Evolutionary conservation across 2,888 invertebrate species (phyloP), one percentile per base, ranked within the genome.

Genomic region (Diarsia dahlii): DNA sequence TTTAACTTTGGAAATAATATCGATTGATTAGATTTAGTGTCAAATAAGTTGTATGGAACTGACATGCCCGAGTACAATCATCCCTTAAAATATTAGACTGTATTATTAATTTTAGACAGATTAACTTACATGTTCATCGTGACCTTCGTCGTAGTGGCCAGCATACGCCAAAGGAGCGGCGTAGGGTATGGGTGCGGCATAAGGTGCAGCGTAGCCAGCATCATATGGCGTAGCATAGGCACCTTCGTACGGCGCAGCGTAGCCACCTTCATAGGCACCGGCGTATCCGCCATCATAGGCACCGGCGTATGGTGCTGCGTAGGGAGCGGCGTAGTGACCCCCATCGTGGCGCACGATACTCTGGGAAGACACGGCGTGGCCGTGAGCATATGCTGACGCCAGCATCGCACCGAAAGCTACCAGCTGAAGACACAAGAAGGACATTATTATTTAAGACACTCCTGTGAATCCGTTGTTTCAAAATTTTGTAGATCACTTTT

Each of bases 311-410:
- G 93, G 91, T 0, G 86, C 91, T 0, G 92, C 92, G 23, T 90
- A 93, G 73, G 92, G 92, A 20, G 89, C 89, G 4, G 84, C 88
- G 64, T 86, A 80, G 78, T 90, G 88, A 56, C 90, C 92, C 18
- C 91, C 94, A 75, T 94, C 94, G 76, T 95, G 95, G 48, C 86
- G 94, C 4, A 95, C 91, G 80, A 95, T 93, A 89, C 92, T 94
- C 78, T 95, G 95, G 15, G 95, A 95, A 39, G 95, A 95, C 0
- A 95, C 92, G 2, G 95, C 95, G 74, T 91, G 92, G 10, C 92
- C 94, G 71, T 94, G 92, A 6, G 97, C 97, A 81, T 93, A 94
- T 58, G 96, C 95, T 8, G 96, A 92, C 66, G 94, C 94, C 89
- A 97, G 84, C 83, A 97, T 85, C 76, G 94, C 94, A 82, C 94